Base-by-base conservation (phyloP, 2,113 vertebrate species). In the Aythya baeri region DNA sequence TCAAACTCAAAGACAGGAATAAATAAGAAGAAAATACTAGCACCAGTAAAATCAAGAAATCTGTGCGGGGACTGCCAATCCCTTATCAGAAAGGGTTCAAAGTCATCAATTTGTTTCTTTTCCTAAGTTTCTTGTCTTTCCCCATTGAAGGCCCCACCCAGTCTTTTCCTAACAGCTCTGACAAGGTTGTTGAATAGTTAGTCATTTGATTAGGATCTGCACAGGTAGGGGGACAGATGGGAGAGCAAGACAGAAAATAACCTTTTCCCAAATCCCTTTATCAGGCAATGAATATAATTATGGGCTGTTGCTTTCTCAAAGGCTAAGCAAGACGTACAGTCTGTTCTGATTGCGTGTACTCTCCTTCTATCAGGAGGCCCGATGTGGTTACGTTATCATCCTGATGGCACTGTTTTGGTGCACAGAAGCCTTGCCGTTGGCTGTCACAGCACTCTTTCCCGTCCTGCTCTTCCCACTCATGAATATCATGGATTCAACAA, bases 381-480 rank as follows among this genome's bases (percentile, higher is more conserved):
- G 34, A 77, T 99, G 99, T 14, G 99, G 97, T 32, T 99, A 97
- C 1, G 74, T 95, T 6, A 99, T 99, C 97, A 98, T 99, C 66
- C 17, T 99, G 72, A 99, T 99, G 99, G 99, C 99, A 0, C 84
- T 99, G 81, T 98, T 97, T 75, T 99, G 99, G 99, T 99, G 99
- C 91, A 99, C 98, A 0, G 99, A 99, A 96, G 98, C 98, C 3
- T 94, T 99, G 65, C 99, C 99, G 0, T 95, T 99, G 97, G 98
- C 99, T 3, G 86, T 99, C 92, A 99, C 99, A 0, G 98, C 99
- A 29, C 82, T 99, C 18, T 92, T 99, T 16, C 99, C 99, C 0
- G 83, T 99, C 36, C 2, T 99, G 82, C 95, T 99, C 9, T 99
- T 99, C 94, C 99, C 99, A 2, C 95, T 99, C 71, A 98, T 99